Conservation (phyloP, 2,797 vertebrate genomes). For the Phaenicophaeus curvirostris region DNA sequence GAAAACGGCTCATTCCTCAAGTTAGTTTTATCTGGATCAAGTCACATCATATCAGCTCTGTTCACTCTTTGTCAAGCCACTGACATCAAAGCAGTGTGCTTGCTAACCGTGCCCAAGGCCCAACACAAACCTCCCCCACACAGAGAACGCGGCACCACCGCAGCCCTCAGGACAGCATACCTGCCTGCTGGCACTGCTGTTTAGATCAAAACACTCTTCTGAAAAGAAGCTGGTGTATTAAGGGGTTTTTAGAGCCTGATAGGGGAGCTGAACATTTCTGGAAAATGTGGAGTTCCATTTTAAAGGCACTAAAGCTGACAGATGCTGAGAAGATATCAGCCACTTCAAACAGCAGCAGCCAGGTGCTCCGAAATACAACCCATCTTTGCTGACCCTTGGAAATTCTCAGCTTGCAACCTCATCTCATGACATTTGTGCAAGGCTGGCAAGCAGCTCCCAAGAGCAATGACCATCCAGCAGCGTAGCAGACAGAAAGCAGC, state of each 20-base stretch:
- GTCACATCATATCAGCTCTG: background rate
- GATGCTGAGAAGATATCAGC: background rate
- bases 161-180: fast-evolving
- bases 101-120: background rate
- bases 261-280: background rate
- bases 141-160: background rate
- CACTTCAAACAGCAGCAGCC: background rate
- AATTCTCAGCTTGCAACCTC: background rate
- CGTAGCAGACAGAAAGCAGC: background rate
- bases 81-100: background rate
- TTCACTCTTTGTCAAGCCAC: background rate
- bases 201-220: background rate
- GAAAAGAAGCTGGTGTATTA: background rate
- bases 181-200: background rate
- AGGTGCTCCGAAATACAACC: slow-evolving; percentile 2
- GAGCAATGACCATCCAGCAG: background rate
- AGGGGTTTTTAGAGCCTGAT: background rate
- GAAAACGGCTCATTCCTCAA: background rate
- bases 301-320: background rate
- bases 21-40: background rate
- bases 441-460: background rate
- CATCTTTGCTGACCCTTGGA: background rate
- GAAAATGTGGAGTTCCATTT: background rate
- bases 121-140: background rate
- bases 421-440: background rate